A percentile compares a stretch with the other conserved stretches of the same genome.
Evolutionary conservation across 2,113 vertebrate genomes (phyloP).

Genomic region (Lates calcarifer): DNA sequence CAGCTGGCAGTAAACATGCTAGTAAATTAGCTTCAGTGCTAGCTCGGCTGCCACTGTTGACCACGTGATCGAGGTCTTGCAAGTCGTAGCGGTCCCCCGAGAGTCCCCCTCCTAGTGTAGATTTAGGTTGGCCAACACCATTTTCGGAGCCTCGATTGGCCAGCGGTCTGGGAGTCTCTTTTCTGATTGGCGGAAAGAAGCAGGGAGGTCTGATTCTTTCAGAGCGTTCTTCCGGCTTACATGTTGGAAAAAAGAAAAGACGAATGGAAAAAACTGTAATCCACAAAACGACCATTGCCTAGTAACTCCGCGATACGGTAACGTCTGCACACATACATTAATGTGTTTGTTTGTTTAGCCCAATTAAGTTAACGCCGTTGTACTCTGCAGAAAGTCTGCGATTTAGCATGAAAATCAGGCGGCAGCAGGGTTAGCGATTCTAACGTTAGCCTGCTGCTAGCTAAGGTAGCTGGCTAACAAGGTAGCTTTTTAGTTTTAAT

Average conservation of each 20-base stretch:
- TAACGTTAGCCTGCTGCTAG: slow-evolving; percentile 71
- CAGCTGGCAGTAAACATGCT: neutral
- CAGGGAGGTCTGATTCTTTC: slow-evolving; percentile 31
- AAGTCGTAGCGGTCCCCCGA: neutral
- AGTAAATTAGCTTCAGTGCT: slow-evolving; percentile 19
- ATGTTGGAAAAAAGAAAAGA: slow-evolving; percentile 81
- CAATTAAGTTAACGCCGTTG: neutral
- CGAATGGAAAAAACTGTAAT: slow-evolving; percentile 82
- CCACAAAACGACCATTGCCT: slow-evolving; percentile 64
- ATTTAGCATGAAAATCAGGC: slow-evolving; percentile 44
- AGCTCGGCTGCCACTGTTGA: neutral
- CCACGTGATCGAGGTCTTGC: slow-evolving; percentile 46
- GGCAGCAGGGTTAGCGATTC: slow-evolving; percentile 50
- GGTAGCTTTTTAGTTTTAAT: slow-evolving; percentile 55
- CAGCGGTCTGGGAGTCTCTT: neutral
- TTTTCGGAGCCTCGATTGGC: slow-evolving; percentile 53
- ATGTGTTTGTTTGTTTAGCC: neutral
- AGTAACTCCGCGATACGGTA: slow-evolving; percentile 68
- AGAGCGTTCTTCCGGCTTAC: slow-evolving; percentile 79
- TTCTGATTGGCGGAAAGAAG: slow-evolving; percentile 51
- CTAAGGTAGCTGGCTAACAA: slow-evolving; percentile 62
- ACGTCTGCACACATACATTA: slow-evolving; percentile 18
- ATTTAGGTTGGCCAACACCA: slow-evolving; percentile 24
- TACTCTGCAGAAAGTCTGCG: slow-evolving; percentile 36
- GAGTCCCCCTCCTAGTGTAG: neutral